Conservation (phyloP, 2,797 vertebrate genomes). For the Anomalospiza imberbis region DNA sequence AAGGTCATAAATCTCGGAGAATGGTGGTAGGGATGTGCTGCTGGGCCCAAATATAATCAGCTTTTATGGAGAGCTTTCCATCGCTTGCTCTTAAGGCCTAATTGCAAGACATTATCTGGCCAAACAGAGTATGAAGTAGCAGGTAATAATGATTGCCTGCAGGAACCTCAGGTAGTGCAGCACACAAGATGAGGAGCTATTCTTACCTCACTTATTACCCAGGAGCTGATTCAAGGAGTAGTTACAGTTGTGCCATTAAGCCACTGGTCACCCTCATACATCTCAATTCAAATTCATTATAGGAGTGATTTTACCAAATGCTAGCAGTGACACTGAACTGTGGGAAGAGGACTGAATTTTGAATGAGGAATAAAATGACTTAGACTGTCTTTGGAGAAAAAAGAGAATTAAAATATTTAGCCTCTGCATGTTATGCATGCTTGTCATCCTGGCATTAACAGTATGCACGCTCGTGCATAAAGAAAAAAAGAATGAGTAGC, state of each 20-base stretch:
- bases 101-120: conserved; percentile 44
- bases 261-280: background rate
- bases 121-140: conserved; percentile 33
- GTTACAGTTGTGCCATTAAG: conserved; percentile 29
- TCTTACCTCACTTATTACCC: background rate
- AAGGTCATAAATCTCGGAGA: conserved; percentile 1
- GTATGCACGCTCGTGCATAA: background rate
- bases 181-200: conserved; percentile 22
- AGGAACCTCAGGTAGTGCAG: background rate
- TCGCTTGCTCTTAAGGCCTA: conserved; percentile 4
- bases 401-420: background rate
- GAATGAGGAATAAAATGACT: background rate
- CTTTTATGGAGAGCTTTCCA: conserved; percentile 46
- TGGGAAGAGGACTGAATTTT: background rate
- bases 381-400: background rate
- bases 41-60: background rate
- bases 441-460: background rate
- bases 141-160: background rate
- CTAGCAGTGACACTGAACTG: background rate
- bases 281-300: conserved; percentile 39
- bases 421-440: background rate
- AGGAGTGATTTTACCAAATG: conserved; percentile 32
- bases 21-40: background rate
- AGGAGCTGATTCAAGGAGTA: conserved; percentile 11
- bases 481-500: background rate